A percentile compares a stretch with the other conserved stretches of the same genome.
Conservation (phyloP, 2,888 invertebrate genomes). For the Oscheius sp. region DNA sequence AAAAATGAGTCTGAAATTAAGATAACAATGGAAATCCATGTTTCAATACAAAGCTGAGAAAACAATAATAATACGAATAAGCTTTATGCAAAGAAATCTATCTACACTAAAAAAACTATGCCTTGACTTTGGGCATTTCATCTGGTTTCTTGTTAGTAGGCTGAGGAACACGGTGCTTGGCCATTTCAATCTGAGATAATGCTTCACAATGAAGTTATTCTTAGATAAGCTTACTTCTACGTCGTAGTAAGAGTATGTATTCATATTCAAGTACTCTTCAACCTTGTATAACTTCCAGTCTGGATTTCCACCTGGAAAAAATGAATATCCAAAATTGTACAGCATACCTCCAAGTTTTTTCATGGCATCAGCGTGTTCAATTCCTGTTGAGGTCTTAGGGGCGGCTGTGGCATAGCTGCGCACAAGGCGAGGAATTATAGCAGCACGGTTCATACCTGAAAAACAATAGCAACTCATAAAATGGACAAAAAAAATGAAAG, state of each 20-base stretch:
- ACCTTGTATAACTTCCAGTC: slow-evolving; percentile 67
- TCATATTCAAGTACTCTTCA: slow-evolving; percentile 68
- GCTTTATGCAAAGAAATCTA: slow-evolving; percentile 1
- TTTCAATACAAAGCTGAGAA: not conserved
- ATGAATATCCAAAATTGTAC: not conserved
- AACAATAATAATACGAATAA: not conserved
- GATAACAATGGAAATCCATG: not conserved
- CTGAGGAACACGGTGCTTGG: slow-evolving; percentile 64
- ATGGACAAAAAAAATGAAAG: not conserved
- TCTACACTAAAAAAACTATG: slow-evolving; percentile 2
- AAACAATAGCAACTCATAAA: not conserved
- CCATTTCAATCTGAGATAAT: slow-evolving; percentile 59
- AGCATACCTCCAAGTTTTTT: slow-evolving; percentile 52
- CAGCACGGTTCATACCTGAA: slow-evolving; percentile 26
- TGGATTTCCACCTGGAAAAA: slow-evolving; percentile 51
- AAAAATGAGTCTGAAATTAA: not conserved
- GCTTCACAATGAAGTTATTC: not conserved
- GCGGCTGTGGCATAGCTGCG: slow-evolving; percentile 50
- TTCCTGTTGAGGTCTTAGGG: slow-evolving; percentile 64
- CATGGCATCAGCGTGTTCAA: slow-evolving; percentile 69
- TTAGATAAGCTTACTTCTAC: slow-evolving; percentile 57
- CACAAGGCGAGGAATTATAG: slow-evolving; percentile 9
- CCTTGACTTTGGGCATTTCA: slow-evolving; percentile 56
- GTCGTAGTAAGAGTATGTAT: slow-evolving; percentile 68
- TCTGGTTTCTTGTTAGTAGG: slow-evolving; percentile 68